These are phyloP conservation scores for Theodoxus fluviatilis DNA, from an alignment of 2,888 invertebrate genomes.

Conservation along the genomic window DNA sequence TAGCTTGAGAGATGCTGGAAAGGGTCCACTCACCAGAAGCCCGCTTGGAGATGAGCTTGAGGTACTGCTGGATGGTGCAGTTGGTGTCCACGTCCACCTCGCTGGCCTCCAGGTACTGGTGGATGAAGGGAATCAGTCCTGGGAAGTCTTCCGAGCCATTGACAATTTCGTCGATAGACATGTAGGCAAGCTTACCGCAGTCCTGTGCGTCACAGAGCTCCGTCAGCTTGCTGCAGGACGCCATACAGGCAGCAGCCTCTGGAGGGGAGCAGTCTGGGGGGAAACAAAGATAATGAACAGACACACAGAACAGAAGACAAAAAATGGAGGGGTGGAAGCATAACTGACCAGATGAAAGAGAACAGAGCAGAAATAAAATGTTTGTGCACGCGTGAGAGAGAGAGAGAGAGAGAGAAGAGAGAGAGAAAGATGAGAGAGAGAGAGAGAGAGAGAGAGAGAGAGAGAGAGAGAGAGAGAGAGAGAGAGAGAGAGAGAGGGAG, in stretches of 20 bases:
- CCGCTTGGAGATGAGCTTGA: conserved; percentile 80
- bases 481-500: no score
- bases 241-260: conserved; percentile 60
- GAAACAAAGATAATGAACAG: neutral
- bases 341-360: no score
- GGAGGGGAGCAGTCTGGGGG: conserved; percentile 63
- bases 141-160: conserved; percentile 94
- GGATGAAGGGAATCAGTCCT: conserved; percentile 91
- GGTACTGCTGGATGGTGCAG: conserved; percentile 95
- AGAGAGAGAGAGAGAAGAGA: no score
- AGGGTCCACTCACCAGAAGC: conserved; percentile 66
- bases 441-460: no score
- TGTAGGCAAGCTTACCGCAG: no score
- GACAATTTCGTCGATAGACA: conserved; percentile 95
- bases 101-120: conserved; percentile 91
- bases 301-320: no score
- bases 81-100: conserved; percentile 98
- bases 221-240: conserved; percentile 43
- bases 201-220: conserved; percentile 38
- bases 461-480: no score
- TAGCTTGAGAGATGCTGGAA: no score
- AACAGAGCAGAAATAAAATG: no score
- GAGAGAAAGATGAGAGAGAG: no score
- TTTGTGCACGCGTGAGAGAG: no score
- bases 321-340: no score